A percentile compares a stretch with the other conserved stretches of the same genome.
Conservation (phyloP, 2,113 vertebrate genomes). For the Heterochromis multidens region DNA sequence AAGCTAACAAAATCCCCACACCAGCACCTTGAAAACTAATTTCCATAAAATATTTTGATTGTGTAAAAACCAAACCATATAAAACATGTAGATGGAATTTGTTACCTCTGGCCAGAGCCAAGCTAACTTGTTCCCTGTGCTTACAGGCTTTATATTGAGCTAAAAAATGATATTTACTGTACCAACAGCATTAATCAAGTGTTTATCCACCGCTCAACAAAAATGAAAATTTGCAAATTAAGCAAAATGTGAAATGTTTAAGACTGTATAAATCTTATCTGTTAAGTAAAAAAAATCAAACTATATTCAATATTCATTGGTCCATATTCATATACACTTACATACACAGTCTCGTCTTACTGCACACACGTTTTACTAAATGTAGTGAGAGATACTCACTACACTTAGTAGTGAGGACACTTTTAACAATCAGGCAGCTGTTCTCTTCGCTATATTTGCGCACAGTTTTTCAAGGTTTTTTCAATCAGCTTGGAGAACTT, state of each 20-base stretch:
- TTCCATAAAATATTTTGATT: neutral
- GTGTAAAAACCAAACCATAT: neutral
- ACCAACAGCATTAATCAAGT: neutral
- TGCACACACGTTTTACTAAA: neutral
- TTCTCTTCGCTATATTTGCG: neutral
- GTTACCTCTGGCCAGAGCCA: accelerated
- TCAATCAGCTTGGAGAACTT: neutral
- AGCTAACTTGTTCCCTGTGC: neutral
- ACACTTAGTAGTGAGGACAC: neutral
- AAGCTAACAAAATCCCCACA: no score
- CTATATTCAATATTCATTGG: neutral
- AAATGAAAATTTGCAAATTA: neutral
- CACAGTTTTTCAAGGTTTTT: neutral
- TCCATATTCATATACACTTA: neutral
- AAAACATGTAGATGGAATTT: neutral
- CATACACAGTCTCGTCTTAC: no score
- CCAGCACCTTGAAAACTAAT: neutral
- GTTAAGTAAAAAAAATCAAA: neutral
- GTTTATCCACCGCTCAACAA: neutral
- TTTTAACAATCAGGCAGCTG: neutral
- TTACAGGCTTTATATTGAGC: neutral
- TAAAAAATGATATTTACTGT: neutral
- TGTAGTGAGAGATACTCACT: neutral
- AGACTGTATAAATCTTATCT: neutral
- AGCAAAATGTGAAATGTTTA: neutral